Evolutionary conservation across 2,797 vertebrate genomes (phyloP).

Genomic region (Notamacropus eugenii): DNA sequence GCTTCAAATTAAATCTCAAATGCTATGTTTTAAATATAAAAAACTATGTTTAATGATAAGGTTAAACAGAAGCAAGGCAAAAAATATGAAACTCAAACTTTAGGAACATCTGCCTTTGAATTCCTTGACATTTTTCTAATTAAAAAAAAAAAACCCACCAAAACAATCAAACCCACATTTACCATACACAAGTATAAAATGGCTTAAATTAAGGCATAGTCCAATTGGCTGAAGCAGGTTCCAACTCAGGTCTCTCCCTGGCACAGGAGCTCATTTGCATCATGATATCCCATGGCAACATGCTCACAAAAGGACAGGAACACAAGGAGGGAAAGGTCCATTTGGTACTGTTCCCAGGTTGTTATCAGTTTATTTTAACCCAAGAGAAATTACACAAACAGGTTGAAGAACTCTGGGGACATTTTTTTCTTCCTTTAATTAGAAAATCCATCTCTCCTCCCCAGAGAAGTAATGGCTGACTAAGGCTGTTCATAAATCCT

Average conservation of each 20-base stretch:
- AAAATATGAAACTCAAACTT: background rate
- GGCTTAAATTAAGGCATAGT: conserved; percentile 80
- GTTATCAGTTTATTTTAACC: background rate
- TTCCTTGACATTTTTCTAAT: conserved; percentile 47
- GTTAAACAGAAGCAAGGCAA: conserved; percentile 63
- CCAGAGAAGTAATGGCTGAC: background rate
- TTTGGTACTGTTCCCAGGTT: background rate
- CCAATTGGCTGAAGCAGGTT: conserved; percentile 50
- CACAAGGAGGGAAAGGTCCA: background rate
- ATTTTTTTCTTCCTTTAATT: background rate
- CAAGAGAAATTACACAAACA: background rate
- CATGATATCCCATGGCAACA: background rate
- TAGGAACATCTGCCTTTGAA: background rate
- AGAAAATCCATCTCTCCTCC: background rate
- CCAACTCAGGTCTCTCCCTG: conserved; percentile 51
- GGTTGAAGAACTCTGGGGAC: conserved; percentile 15
- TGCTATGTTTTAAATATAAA: background rate
- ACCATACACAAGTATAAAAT: conserved; percentile 50
- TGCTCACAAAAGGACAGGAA: background rate
- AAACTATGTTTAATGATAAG: conserved; percentile 64
- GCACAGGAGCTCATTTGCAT: conserved; percentile 37
- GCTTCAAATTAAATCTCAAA: background rate
- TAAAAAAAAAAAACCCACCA: background rate
- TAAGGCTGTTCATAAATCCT: conserved; percentile 16
- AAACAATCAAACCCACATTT: background rate